These are phyloP conservation scores for Eulemur macaco DNA, from an alignment of 2,113 vertebrate species.

Conservation along the genomic window DNA sequence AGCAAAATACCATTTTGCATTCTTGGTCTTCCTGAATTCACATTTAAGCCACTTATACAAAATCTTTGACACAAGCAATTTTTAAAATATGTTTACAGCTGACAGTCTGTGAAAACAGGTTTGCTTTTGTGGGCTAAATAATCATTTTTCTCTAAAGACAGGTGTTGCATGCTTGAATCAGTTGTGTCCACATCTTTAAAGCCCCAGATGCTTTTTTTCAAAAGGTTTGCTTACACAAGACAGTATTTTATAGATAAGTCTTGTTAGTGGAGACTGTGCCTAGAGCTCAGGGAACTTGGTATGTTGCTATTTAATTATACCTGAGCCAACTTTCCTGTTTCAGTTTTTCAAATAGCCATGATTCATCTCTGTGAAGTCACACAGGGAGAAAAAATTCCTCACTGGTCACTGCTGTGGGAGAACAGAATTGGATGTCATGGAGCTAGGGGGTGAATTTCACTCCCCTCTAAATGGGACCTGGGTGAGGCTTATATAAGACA, in stretches of 20 bases:
- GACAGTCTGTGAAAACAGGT: background rate
- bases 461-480: background rate
- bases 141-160: constrained; percentile 43
- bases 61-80: constrained; percentile 5
- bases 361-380: background rate
- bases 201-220: constrained; percentile 40
- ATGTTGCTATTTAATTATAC: background rate
- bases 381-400: background rate
- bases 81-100: constrained; percentile 20
- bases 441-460: background rate
- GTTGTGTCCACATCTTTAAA: constrained; percentile 49
- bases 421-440: background rate
- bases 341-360: background rate
- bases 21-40: constrained; percentile 46
- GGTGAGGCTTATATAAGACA: background rate
- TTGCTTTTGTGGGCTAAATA: constrained; percentile 41
- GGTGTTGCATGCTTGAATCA: background rate
- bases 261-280: background rate
- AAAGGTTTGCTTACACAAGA: constrained; percentile 24
- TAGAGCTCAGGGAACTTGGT: background rate
- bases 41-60: constrained; percentile 13
- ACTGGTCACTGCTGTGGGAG: background rate
- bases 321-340: background rate
- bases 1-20: constrained; percentile 13
- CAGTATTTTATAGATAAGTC: constrained; percentile 23